Evolutionary conservation across 2,797 vertebrate species (phyloP).

Genomic region (Knipowitschia caucasica): DNA sequence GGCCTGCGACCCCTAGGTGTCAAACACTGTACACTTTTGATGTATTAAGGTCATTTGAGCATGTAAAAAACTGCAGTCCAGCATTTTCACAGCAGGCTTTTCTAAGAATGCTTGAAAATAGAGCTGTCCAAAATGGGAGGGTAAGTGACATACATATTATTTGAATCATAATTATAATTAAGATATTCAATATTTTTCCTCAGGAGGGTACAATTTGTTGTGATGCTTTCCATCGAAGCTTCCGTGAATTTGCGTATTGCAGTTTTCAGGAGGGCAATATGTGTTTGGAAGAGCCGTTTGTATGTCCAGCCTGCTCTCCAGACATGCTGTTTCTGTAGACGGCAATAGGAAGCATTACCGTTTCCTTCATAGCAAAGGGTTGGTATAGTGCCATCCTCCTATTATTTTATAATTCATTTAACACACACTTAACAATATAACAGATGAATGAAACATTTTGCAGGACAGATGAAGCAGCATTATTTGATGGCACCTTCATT

Average conservation of each 20-base stretch:
- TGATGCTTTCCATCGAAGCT: neutral
- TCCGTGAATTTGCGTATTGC: neutral
- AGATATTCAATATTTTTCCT: neutral
- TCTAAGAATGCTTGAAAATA: conserved; percentile 1
- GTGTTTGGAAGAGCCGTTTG: neutral
- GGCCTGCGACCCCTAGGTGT: conserved; percentile 4
- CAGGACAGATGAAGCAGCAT: neutral
- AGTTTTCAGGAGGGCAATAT: neutral
- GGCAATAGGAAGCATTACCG: neutral
- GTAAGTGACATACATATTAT: neutral
- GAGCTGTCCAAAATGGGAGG: neutral
- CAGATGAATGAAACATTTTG: neutral
- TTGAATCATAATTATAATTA: neutral
- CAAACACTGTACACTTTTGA: conserved; percentile 5
- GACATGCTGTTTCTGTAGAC: neutral
- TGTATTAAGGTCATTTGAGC: conserved; percentile 1
- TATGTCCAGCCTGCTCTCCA: neutral
- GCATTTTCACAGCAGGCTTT: neutral
- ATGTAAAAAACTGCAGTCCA: neutral
- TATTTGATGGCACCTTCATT: neutral
- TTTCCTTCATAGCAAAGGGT: neutral
- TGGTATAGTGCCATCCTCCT: neutral
- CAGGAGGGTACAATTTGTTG: neutral
- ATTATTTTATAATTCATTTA: neutral
- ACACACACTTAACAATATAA: too few relatives aligned